Evolutionary conservation across 1,140 invertebrate species (phyloP).

Genomic region (Vanessa tameamea): DNA sequence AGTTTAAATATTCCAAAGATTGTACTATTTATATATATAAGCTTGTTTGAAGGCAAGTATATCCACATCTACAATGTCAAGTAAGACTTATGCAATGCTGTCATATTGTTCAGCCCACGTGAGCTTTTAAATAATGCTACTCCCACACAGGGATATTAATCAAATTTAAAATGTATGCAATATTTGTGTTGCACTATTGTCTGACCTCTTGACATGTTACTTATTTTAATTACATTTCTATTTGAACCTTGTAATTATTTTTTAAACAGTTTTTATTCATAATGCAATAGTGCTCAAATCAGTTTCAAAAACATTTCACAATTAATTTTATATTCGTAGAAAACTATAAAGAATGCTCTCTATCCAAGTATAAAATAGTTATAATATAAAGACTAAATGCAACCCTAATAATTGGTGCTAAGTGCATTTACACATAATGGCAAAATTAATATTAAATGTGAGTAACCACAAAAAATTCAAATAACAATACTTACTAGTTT

Average conservation of each 20-base stretch:
- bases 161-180: slow-evolving; percentile 47
- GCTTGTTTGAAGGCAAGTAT: slow-evolving; percentile 19
- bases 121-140: slow-evolving; percentile 45
- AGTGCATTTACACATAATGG: too few relatives aligned
- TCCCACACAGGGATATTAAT: slow-evolving; percentile 46
- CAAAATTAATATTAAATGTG: too few relatives aligned
- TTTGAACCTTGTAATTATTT: neutral
- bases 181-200: slow-evolving; percentile 32
- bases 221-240: slow-evolving; percentile 7
- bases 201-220: slow-evolving; percentile 37
- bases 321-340: too few relatives aligned
- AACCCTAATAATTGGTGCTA: too few relatives aligned
- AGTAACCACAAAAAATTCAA: too few relatives aligned
- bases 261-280: neutral
- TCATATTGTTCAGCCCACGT: slow-evolving; percentile 60
- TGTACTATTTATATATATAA: slow-evolving; percentile 6
- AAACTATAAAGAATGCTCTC: too few relatives aligned
- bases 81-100: slow-evolving; percentile 48
- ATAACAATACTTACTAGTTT: too few relatives aligned
- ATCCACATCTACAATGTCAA: slow-evolving; percentile 45
- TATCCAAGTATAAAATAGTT: too few relatives aligned
- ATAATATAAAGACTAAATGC: too few relatives aligned
- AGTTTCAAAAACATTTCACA: too few relatives aligned
- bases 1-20: neutral
- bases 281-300: neutral